Percentiles rank a stretch among this genome's conserved stretches.
Conservation (phyloP, 2,113 vertebrate species). For the Chaetura pelagica region DNA sequence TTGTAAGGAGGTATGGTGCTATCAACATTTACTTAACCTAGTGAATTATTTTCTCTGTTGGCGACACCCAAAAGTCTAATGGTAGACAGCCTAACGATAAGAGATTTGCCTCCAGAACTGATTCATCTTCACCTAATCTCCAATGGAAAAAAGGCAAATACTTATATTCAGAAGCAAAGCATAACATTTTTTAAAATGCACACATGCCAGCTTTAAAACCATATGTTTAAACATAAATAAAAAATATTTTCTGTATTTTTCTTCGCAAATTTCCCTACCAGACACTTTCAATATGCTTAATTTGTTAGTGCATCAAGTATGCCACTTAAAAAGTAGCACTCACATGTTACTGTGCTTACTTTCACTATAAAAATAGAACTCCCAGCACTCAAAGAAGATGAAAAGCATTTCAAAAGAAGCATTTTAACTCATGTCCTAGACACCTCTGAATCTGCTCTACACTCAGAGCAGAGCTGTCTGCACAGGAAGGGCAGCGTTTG, state of each 20-base stretch:
- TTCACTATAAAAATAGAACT: conserved; percentile 46
- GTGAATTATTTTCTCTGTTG: background rate
- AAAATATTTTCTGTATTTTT: conserved; percentile 50
- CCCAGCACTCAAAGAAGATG: background rate
- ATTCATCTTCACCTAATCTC: background rate
- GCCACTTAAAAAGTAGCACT: conserved; percentile 39
- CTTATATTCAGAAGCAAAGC: background rate
- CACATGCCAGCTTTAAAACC: conserved; percentile 48
- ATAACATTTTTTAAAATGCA: background rate
- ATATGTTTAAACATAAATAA: conserved; percentile 45
- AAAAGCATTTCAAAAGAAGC: conserved; percentile 23
- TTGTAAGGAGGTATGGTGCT: background rate
- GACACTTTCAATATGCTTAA: conserved; percentile 26
- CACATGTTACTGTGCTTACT: conserved; percentile 1
- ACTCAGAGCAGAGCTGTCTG: background rate
- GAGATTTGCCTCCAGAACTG: background rate
- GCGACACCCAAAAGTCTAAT: background rate
- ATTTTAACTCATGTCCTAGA: conserved; percentile 36
- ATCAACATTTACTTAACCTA: background rate
- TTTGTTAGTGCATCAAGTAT: conserved; percentile 4
- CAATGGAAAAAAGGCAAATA: background rate
- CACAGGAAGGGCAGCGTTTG: background rate
- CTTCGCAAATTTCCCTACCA: conserved; percentile 17
- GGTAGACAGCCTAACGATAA: background rate
- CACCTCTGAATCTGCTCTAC: conserved; percentile 12